A percentile compares a stretch with the other conserved stretches of the same genome.
Evolutionary conservation across 2,113 vertebrate species (phyloP).

Genomic region (Aviceda subcristata): DNA sequence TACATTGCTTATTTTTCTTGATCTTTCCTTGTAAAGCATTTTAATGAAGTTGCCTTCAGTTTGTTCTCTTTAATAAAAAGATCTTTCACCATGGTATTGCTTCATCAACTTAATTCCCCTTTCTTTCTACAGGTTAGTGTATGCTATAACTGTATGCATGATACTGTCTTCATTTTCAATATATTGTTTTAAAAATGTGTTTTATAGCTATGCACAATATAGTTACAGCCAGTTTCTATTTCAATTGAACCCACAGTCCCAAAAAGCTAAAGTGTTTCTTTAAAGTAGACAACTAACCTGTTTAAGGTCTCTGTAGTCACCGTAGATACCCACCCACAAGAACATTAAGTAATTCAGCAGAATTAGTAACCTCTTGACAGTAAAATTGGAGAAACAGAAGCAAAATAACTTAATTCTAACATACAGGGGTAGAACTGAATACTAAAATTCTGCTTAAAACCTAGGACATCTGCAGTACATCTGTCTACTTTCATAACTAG

Average conservation of each 20-base stretch:
- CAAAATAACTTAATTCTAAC: neutral
- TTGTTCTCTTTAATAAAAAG: neutral
- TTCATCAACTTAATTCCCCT: neutral
- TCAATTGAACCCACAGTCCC: neutral
- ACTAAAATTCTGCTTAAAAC: neutral
- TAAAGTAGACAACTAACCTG: neutral
- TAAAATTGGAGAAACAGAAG: neutral
- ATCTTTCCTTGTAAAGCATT: neutral
- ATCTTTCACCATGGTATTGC: neutral
- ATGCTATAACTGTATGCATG: neutral
- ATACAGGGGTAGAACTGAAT: neutral
- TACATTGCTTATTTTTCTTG: neutral
- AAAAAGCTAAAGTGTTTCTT: neutral
- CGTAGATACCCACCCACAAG: neutral
- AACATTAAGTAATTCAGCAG: neutral
- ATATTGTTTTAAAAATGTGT: neutral
- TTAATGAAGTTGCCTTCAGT: neutral
- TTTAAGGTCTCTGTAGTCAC: neutral
- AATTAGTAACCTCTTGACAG: neutral
- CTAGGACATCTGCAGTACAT: neutral
- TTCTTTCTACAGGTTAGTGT: neutral
- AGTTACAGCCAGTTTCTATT: neutral
- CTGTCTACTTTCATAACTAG: neutral
- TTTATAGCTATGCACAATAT: neutral
- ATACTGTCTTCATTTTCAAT: neutral